Evolutionary conservation across 2,113 vertebrate genomes (phyloP).

Genomic region (Oxygymnocypris stewartii): DNA sequence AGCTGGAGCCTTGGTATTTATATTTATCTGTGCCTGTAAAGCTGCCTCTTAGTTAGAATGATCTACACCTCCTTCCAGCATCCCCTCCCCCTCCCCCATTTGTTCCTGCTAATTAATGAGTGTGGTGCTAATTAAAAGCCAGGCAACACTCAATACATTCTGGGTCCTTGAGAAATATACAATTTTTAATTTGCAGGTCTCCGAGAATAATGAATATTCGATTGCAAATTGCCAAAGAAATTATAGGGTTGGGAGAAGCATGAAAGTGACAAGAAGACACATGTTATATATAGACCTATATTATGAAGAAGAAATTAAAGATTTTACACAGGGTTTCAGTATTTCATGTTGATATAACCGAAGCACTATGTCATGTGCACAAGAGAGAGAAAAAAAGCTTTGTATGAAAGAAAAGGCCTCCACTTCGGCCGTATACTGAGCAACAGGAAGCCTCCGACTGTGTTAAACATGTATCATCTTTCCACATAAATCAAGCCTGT

Average conservation of each 20-base stretch:
- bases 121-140: conserved; percentile 66
- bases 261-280: background rate
- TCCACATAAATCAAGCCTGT: conserved; percentile 29
- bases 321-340: background rate
- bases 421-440: background rate
- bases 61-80: conserved; percentile 24
- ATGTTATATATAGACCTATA: background rate
- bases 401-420: conserved; percentile 10
- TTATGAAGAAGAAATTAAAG: background rate
- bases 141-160: conserved; percentile 51
- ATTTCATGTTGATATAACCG: background rate
- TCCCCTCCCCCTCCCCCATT: conserved; percentile 32
- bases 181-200: conserved; percentile 30
- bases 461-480: conserved; percentile 24
- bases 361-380: background rate
- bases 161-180: conserved; percentile 47
- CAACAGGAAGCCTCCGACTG: conserved; percentile 9
- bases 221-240: background rate
- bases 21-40: conserved; percentile 57
- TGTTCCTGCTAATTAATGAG: conserved; percentile 64
- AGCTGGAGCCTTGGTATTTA: conserved; percentile 55
- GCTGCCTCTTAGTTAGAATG: conserved; percentile 33
- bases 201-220: conserved; percentile 43
- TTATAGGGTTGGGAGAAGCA: background rate
- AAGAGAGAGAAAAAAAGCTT: conserved; percentile 14